phyloP scores from a whole-genome alignment of 2,113 vertebrate species.

The Pampusana beccarii region DNA sequence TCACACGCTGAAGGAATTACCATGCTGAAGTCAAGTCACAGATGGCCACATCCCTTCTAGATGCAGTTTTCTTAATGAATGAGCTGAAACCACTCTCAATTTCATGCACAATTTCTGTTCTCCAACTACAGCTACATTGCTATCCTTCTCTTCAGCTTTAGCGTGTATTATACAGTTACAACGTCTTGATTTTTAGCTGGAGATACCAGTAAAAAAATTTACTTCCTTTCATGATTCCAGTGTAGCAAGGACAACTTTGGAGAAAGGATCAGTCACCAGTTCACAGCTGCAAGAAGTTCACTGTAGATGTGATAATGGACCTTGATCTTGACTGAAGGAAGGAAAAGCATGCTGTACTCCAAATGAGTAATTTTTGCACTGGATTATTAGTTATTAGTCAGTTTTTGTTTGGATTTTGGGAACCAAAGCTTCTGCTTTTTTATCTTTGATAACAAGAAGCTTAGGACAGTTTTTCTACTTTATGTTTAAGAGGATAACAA shows the following conservation, averaged over 20 bases:
- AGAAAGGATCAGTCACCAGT: neutral
- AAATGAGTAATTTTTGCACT: neutral
- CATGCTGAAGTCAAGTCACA: neutral
- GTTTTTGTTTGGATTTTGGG: neutral
- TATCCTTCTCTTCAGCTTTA: neutral
- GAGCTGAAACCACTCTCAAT: neutral
- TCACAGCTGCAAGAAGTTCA: neutral
- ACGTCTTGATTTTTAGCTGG: neutral
- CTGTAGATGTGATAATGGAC: neutral
- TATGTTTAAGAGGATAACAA: neutral
- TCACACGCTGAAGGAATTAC: neutral
- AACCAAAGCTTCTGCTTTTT: neutral
- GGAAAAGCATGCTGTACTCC: neutral
- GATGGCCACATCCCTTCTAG: neutral
- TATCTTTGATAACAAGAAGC: neutral
- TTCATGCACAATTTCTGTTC: neutral
- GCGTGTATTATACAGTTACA: neutral
- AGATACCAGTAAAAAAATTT: neutral
- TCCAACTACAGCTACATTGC: neutral
- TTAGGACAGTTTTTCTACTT: neutral
- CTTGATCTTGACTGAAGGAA: neutral
- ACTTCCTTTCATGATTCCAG: neutral
- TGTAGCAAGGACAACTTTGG: neutral
- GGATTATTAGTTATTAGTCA: neutral
- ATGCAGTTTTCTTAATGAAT: neutral